phyloP scores from a whole-genome alignment of 2,888 invertebrate genomes.

The Leistus spinibarbis region DNA sequence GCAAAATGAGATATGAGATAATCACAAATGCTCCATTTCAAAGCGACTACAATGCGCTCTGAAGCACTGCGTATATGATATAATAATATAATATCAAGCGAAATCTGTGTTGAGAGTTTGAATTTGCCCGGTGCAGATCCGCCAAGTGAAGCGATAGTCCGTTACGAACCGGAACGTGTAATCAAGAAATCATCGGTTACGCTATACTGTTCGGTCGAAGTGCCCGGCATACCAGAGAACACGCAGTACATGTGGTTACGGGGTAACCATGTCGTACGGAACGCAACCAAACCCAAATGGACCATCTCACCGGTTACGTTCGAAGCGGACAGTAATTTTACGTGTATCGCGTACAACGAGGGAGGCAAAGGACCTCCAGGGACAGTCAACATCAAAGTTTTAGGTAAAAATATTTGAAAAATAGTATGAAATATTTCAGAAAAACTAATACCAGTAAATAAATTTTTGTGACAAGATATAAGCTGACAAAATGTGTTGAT shows the following conservation, averaged over 20 bases:
- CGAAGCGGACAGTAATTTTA: conserved; percentile 87
- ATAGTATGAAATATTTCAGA: background rate
- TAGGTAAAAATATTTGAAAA: conserved; percentile 58
- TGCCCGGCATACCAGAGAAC: conserved; percentile 80
- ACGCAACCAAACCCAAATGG: conserved; percentile 77
- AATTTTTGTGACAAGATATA: too few species aligned
- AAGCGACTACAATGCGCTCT: too few species aligned
- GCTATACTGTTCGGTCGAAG: conserved; percentile 82
- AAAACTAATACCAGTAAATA: background rate
- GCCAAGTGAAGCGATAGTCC: conserved; percentile 80
- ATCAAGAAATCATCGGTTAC: conserved; percentile 83
- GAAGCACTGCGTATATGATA: too few species aligned
- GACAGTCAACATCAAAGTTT: conserved; percentile 72
- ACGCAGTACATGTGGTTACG: conserved; percentile 80
- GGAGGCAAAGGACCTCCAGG: conserved; percentile 79
- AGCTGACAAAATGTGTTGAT: too few species aligned
- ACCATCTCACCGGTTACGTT: conserved; percentile 83
- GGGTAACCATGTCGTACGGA: conserved; percentile 74
- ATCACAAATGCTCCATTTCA: too few species aligned
- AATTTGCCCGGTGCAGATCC: conserved; percentile 66
- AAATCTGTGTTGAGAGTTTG: too few species aligned
- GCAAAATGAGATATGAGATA: too few species aligned
- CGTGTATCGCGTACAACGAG: conserved; percentile 84
- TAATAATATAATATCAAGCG: too few species aligned
- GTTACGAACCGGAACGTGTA: conserved; percentile 75